Percentiles rank a stretch among this genome's conserved stretches.
These are phyloP conservation scores for Ammospiza nelsoni DNA, from an alignment of 2,113 vertebrate genomes.

Conservation along the genomic window DNA sequence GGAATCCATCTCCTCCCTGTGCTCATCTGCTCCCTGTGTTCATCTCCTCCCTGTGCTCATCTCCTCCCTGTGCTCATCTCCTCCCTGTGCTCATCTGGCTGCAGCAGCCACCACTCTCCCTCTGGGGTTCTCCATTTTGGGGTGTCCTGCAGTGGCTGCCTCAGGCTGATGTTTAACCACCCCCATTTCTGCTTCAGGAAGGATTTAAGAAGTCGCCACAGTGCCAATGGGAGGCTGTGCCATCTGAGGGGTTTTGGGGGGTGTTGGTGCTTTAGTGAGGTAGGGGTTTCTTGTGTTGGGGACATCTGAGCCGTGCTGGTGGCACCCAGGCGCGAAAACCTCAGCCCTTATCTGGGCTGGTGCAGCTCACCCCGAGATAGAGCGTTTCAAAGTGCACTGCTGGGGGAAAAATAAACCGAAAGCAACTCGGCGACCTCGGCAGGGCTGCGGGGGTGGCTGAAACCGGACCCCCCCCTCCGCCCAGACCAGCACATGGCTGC, in stretches of 20 bases:
- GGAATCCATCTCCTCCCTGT: not conserved
- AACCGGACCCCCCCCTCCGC: not conserved
- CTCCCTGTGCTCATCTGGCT: not conserved
- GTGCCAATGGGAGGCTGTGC: not conserved
- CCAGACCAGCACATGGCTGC: not conserved
- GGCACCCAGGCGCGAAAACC: not conserved
- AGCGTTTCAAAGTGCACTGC: not conserved
- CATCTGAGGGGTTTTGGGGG: rapidly evolving
- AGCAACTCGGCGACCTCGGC: not conserved
- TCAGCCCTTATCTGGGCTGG: not conserved
- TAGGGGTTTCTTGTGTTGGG: not conserved
- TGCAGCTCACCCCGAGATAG: not conserved
- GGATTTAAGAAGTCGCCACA: rapidly evolving
- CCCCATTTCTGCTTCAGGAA: rapidly evolving
- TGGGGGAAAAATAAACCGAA: not conserved
- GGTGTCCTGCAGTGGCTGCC: not conserved
- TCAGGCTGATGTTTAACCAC: not conserved
- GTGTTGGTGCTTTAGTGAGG: not conserved
- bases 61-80: not conserved
- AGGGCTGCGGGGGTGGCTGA: not conserved
- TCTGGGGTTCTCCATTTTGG: not conserved
- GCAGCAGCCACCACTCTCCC: not conserved
- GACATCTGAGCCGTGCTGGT: rapidly evolving
- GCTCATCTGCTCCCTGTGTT: not conserved
- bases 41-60: too few species aligned